Evolutionary conservation across 1,140 invertebrate genomes (phyloP).

Genomic region (Alviniconcha marisindica): DNA sequence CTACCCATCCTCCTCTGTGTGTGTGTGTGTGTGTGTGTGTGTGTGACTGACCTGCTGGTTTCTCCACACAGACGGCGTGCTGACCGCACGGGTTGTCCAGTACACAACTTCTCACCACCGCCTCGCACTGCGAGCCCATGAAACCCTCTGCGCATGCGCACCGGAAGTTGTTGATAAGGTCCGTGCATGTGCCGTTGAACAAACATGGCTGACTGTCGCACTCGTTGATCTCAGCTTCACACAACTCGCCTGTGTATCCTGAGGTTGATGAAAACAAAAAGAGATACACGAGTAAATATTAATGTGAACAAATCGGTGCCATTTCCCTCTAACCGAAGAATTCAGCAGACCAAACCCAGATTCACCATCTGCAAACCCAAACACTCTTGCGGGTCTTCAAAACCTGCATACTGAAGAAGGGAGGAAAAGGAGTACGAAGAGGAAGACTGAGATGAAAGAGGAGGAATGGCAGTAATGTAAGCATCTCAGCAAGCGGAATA

Average conservation of each 20-base stretch:
- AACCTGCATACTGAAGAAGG: too few relatives aligned
- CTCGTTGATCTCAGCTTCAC: slow-evolving; percentile 87
- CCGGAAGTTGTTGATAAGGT: slow-evolving; percentile 79
- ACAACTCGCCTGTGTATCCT: slow-evolving; percentile 83
- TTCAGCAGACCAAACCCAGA: too few relatives aligned
- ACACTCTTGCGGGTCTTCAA: too few relatives aligned
- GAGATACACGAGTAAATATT: not conserved
- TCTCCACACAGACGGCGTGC: slow-evolving; percentile 60
- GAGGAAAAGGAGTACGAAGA: too few relatives aligned
- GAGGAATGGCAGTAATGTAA: not conserved
- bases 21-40: too few relatives aligned
- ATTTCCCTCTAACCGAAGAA: too few relatives aligned
- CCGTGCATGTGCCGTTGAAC: slow-evolving; percentile 91
- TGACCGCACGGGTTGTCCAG: slow-evolving; percentile 53
- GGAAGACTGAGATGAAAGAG: not conserved
- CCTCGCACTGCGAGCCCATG: slow-evolving; percentile 79
- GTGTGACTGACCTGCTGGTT: slow-evolving; percentile 49
- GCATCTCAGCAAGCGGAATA: too few relatives aligned
- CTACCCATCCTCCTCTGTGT: too few relatives aligned
- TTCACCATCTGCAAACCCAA: too few relatives aligned
- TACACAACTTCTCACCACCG: slow-evolving; percentile 55
- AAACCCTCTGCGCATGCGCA: slow-evolving; percentile 90
- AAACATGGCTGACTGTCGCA: slow-evolving; percentile 92
- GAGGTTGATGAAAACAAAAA: slow-evolving; percentile 77
- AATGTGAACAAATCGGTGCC: not conserved